Evolutionary conservation across 2,888 invertebrate genomes (phyloP), one percentile per base, ranked within the genome.

Genomic region (Folsomia manolachei): DNA sequence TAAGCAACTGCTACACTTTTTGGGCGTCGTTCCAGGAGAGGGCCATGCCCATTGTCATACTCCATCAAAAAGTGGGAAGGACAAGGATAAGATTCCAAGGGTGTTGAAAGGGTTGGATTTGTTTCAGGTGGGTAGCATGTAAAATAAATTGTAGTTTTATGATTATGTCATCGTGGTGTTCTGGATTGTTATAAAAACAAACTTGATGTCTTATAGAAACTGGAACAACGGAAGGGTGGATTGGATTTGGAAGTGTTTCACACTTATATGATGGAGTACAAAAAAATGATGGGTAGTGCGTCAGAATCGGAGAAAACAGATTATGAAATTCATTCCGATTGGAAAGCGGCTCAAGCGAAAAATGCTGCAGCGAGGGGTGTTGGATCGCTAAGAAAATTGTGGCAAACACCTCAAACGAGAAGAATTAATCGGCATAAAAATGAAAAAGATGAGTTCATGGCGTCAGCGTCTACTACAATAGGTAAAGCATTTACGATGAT

Each of bases 261-360:
- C 39, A 39, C 39, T 39, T 39, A 39, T 14, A 39, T 39, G 14
- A 39, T 39, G 39, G 39, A 39, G 39, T 39, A 39, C 39, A 61
- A 66, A 9, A 75, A 75, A 64, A 52, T 61, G 1, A 39, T 76
- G 0, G 56, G 78, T 68, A 52, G 19, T n/a, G 78, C 69, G 75
- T 19, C 64, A 65, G 4, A 72, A 72, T 61, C 72, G 9, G 39
- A 39, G 39, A 39, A 39, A 39, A 39, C 39, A 9, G 4, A 4
- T 9, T 39, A 39, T 39, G 39, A 39, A 9, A 39, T 39, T 14
- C 39, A 39, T 14, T 39, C 39, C 4, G 39, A 39, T 39, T 39
- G 39, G 39, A 39, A 39, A 39, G 39, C 39, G 39, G 39, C 39
- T 14, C 4, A 39, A 39, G 39, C 39, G 14, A 39, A 39, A 14